Conservation (phyloP, 2,888 invertebrate genomes). For the Brenthis hecate region DNA sequence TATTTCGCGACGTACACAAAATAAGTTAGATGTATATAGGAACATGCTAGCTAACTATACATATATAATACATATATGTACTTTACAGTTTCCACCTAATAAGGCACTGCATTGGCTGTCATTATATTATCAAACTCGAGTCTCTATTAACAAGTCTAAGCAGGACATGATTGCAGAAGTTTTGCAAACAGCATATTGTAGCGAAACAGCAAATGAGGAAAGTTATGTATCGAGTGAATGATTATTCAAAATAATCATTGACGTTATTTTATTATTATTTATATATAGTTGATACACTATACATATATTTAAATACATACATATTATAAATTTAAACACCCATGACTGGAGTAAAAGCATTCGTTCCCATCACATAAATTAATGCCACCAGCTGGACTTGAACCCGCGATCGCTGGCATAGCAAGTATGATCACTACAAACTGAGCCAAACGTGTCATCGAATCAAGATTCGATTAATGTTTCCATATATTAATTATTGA, state of each 20-base stretch:
- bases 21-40: no score
- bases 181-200: conserved; percentile 26
- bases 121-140: conserved; percentile 25
- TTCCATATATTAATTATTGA: no score
- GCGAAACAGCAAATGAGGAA: conserved; percentile 27
- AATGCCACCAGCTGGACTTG: no score
- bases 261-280: background rate
- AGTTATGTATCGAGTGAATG: conserved; percentile 21
- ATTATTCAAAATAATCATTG: conserved; percentile 3
- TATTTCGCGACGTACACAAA: no score
- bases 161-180: conserved; percentile 32
- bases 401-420: no score
- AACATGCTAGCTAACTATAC: background rate
- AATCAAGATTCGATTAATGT: no score
- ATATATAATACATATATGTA: background rate
- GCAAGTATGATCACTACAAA: no score
- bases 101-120: conserved; percentile 15
- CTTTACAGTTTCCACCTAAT: background rate
- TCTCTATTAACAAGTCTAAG: conserved; percentile 24
- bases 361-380: no score
- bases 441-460: no score
- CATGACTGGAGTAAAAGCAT: no score
- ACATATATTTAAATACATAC: background rate
- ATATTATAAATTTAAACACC: no score
- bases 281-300: no score